A percentile compares a stretch with the other conserved stretches of the same genome.
These are phyloP conservation scores for Andrena dorsata DNA, from an alignment of 2,888 invertebrate species.

Conservation along the genomic window DNA sequence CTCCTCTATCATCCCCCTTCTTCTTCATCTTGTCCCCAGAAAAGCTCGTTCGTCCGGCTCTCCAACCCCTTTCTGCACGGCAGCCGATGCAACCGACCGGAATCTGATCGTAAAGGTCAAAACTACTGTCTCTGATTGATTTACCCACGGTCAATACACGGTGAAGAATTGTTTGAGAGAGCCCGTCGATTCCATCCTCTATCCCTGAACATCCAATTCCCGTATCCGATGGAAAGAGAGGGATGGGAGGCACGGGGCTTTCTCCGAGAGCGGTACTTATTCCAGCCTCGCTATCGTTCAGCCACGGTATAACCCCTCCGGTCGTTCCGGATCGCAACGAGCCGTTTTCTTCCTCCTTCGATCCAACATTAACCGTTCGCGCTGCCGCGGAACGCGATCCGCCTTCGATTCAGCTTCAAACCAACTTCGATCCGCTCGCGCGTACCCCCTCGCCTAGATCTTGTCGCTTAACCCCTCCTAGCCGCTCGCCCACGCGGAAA, in stretches of 20 bases:
- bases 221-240: constrained; percentile 64
- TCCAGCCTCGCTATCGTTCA: constrained; percentile 70
- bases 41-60: neutral
- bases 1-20: neutral
- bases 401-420: constrained; percentile 43
- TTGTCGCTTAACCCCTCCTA: constrained; percentile 27
- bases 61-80: constrained; percentile 12
- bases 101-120: constrained; percentile 74
- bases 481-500: constrained; percentile 23
- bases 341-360: constrained; percentile 54
- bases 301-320: constrained; percentile 63
- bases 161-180: constrained; percentile 71
- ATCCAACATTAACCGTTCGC: constrained; percentile 73
- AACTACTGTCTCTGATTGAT: constrained; percentile 76
- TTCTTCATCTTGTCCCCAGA: neutral
- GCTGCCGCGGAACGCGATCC: constrained; percentile 67
- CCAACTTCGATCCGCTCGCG: constrained; percentile 6
- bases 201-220: constrained; percentile 71
- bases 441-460: constrained; percentile 26
- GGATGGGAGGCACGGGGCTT: constrained; percentile 37
- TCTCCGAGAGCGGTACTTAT: constrained; percentile 67
- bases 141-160: constrained; percentile 76
- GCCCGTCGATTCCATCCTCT: constrained; percentile 61
- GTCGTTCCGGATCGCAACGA: constrained; percentile 67
- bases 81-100: constrained; percentile 53